These are phyloP conservation scores for Penaeus japonicus DNA, from an alignment of 1,140 invertebrate genomes.

Conservation along the genomic window DNA sequence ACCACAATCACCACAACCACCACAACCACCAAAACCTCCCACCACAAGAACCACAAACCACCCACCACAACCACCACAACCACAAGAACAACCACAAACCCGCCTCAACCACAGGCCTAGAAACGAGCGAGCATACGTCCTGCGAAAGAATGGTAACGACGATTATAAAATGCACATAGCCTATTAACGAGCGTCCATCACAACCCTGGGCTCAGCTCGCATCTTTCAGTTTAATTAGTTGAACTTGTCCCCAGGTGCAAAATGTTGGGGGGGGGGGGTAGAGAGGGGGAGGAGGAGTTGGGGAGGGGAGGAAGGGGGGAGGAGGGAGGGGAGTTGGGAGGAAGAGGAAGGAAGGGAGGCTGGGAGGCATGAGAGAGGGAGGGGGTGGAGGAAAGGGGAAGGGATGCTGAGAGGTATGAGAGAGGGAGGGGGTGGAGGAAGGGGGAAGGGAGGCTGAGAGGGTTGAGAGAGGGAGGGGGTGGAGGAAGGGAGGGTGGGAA, in stretches of 20 bases:
- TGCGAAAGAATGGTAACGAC: constrained; percentile 7
- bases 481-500: too few species aligned
- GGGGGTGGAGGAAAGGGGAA: too few species aligned
- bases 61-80: not conserved
- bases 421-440: too few species aligned
- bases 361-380: not conserved
- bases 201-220: not conserved
- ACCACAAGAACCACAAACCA: not conserved
- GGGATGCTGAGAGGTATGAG: too few species aligned
- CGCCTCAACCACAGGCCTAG: too few species aligned
- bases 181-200: constrained; percentile 30
- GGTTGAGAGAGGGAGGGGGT: too few species aligned
- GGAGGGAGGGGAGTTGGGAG: not conserved
- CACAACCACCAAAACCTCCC: too few species aligned
- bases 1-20: too few species aligned
- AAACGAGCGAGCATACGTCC: not conserved
- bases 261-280: not conserved
- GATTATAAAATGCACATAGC: constrained; percentile 19
- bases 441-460: too few species aligned
- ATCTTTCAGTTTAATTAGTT: constrained; percentile 37
- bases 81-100: not conserved
- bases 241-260: constrained; percentile 15
- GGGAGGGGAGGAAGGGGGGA: not conserved
- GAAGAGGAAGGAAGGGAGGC: not conserved
- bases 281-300: not conserved